Percentiles rank a stretch among this genome's conserved stretches.
Evolutionary conservation across 2,113 vertebrate species (phyloP).

Genomic region (Chaetorhynchus papuensis): DNA sequence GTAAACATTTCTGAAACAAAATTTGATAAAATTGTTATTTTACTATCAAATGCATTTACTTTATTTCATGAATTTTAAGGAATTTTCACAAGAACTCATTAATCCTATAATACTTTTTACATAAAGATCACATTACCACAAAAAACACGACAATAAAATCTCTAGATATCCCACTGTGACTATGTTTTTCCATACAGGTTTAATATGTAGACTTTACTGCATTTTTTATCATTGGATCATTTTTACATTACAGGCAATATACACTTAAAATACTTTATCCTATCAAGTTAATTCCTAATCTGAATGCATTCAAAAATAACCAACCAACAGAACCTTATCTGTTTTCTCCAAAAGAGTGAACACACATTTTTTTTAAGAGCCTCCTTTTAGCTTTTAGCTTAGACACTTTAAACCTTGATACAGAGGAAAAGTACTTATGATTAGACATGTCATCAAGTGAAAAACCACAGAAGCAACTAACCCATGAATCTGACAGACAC

Average conservation of each 20-base stretch:
- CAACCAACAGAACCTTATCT: neutral
- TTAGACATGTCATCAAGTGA: neutral
- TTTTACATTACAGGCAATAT: neutral
- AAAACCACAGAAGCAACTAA: conserved; percentile 19
- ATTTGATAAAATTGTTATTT: neutral
- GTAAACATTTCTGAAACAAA: neutral
- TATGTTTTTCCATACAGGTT: neutral
- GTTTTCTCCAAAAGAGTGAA: neutral
- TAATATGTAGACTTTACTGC: neutral
- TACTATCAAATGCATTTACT: neutral
- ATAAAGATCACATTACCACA: neutral
- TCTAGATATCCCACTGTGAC: neutral
- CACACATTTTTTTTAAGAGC: neutral
- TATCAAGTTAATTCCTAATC: neutral
- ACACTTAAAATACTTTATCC: neutral
- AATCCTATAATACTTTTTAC: neutral
- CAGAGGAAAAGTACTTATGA: neutral
- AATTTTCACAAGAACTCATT: neutral
- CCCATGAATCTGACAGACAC: neutral
- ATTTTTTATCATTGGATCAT: neutral
- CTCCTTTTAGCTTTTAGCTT: neutral
- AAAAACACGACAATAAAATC: neutral
- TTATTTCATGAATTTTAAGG: neutral
- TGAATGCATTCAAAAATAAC: neutral
- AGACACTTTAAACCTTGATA: neutral